These are phyloP conservation scores for Ibycter americanus DNA, from an alignment of 2,797 vertebrate species.

Conservation along the genomic window DNA sequence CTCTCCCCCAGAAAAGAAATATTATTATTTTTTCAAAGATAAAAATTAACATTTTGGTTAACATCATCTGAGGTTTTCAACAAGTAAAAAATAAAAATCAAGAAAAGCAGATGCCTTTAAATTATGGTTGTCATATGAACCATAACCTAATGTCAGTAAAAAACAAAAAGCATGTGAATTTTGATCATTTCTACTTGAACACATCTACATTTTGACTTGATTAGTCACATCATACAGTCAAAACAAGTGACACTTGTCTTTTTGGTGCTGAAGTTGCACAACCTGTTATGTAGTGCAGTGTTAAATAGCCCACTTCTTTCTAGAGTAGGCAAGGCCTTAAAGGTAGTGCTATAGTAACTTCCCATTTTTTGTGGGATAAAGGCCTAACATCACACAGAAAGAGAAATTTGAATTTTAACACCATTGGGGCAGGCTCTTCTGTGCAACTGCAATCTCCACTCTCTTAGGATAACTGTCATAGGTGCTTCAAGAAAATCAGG, in stretches of 20 bases:
- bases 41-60: neutral
- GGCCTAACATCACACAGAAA: neutral
- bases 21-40: neutral
- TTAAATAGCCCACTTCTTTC: neutral
- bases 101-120: neutral
- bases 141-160: neutral
- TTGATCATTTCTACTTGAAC: neutral
- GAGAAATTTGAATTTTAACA: neutral
- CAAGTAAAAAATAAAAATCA: neutral
- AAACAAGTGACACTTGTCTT: neutral
- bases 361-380: neutral
- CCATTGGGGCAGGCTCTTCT: neutral
- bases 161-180: neutral
- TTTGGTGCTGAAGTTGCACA: neutral
- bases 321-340: neutral
- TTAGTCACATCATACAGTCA: neutral
- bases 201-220: neutral
- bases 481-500: neutral
- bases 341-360: neutral
- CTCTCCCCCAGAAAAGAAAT: neutral
- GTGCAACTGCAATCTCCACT: neutral
- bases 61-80: neutral
- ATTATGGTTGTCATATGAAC: neutral
- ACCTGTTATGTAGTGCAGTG: neutral
- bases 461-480: neutral